Base-by-base conservation (phyloP, 2,888 invertebrate species). In the Ariolimax columbianus region DNA sequence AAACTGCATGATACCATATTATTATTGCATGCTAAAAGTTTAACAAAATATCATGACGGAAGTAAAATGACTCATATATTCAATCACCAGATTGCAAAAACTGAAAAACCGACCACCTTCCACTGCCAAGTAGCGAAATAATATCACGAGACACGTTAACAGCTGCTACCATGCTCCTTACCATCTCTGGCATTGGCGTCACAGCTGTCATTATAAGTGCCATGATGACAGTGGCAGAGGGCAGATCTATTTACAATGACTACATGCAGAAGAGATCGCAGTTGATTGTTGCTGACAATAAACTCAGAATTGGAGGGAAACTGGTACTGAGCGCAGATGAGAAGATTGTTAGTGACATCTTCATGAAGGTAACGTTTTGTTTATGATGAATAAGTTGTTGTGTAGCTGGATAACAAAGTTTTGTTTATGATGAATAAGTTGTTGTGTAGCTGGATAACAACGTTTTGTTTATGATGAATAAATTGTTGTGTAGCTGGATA, bases 271-370 rank as follows among this genome's bases (percentile, higher is more conserved):
- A 51, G 38, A 82, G 88, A 47, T 11, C 43, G 1, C 55, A 38
- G 23, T 47, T 88, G 23, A 79, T 87, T 36, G 33, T n/a, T 19
- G 47, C 70, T 55, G 88, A 88, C 38, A 68, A 38, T 23, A 40
- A 33, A 14, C n/a, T 70, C 68, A 77, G 81, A 36, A 77, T 84
- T 19, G 88, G 88, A 19, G 84, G 80, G 3, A 77, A 51, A 4
- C 38, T 78, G 30, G 68, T 55, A 1, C 70, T 87, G 55, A 86
- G 26, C 30, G 11, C 38, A 17, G 77, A 77, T 7, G 88, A 88
- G 70, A 66, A 68, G 19, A 43, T 66, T n/a, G 86, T 88, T 63
- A 79, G 84, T 7, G 80, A 86, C 23, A 89, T 89, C 81, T 90
- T 91, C 80, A 77, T 91, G 23, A 33, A 85, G 77, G 77, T 85